A percentile compares a stretch with the other conserved stretches of the same genome.
Evolutionary conservation across 2,113 vertebrate genomes (phyloP).

Genomic region (Erythrocercus mccallii): DNA sequence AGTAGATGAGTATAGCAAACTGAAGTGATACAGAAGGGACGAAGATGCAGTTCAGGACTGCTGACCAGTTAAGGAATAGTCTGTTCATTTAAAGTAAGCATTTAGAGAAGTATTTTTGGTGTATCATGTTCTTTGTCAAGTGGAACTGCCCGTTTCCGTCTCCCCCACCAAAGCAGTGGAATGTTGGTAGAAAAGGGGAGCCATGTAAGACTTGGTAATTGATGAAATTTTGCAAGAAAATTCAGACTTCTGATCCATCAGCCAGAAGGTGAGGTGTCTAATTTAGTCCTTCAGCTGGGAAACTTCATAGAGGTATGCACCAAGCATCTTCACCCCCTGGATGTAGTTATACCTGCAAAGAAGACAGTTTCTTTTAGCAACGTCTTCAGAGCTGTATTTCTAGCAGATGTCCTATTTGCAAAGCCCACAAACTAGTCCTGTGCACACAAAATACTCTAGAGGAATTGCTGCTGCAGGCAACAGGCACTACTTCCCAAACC

Average conservation of each 20-base stretch:
- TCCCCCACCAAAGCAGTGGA: background rate
- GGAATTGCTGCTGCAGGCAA: background rate
- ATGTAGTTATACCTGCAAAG: constrained; percentile 88
- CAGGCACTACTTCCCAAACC: background rate
- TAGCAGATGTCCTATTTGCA: background rate
- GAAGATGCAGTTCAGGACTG: background rate
- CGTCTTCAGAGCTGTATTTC: background rate
- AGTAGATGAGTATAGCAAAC: background rate
- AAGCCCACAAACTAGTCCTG: background rate
- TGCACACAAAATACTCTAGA: background rate
- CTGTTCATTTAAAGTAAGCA: background rate
- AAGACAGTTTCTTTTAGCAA: background rate
- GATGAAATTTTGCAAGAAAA: background rate
- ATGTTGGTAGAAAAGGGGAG: background rate
- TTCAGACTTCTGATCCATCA: background rate
- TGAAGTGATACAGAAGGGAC: background rate
- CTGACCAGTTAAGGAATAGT: background rate
- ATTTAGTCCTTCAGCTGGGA: constrained; percentile 78
- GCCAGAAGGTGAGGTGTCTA: background rate
- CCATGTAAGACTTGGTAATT: background rate
- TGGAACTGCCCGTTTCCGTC: background rate
- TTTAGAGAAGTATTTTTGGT: background rate
- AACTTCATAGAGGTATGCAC: constrained; percentile 91
- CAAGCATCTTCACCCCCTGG: constrained; percentile 90
- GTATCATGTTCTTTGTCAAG: background rate